These are phyloP conservation scores for Eleginops maclovinus DNA, from an alignment of 2,113 vertebrate species.

Conservation along the genomic window DNA sequence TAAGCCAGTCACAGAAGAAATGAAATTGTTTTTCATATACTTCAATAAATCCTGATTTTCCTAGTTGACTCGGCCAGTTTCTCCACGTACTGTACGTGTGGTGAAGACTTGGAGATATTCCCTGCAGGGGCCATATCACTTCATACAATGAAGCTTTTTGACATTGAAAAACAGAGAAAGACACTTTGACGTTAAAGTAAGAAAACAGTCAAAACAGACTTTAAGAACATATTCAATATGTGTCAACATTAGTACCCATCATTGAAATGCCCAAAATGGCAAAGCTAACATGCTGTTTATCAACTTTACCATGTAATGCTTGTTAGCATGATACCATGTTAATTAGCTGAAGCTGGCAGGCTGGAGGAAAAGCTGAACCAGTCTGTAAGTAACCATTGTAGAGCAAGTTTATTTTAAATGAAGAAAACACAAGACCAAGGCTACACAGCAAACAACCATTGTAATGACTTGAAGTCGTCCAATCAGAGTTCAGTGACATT, in stretches of 20 bases:
- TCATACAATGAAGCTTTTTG: no score
- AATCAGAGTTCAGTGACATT: neutral
- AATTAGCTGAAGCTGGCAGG: no score
- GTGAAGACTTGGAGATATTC: conserved; percentile 7
- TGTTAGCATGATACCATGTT: no score
- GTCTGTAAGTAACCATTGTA: neutral
- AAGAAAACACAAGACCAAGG: neutral
- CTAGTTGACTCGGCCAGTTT: conserved; percentile 6
- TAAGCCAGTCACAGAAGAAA: conserved; percentile 29
- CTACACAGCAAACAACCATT: neutral
- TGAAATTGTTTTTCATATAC: conserved; percentile 30
- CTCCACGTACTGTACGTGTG: neutral
- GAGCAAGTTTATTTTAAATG: neutral
- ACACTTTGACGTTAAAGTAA: neutral
- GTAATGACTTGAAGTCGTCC: neutral
- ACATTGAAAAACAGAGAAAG: neutral
- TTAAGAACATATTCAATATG: neutral
- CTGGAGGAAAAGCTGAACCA: neutral
- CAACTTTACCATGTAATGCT: no score
- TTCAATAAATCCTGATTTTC: no score
- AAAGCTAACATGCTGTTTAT: no score
- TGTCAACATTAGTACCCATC: neutral
- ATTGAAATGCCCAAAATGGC: no score
- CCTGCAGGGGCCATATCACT: neutral
- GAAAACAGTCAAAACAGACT: no score